Conservation (phyloP, 2,113 vertebrate genomes). For the Ginglymostoma cirratum region DNA sequence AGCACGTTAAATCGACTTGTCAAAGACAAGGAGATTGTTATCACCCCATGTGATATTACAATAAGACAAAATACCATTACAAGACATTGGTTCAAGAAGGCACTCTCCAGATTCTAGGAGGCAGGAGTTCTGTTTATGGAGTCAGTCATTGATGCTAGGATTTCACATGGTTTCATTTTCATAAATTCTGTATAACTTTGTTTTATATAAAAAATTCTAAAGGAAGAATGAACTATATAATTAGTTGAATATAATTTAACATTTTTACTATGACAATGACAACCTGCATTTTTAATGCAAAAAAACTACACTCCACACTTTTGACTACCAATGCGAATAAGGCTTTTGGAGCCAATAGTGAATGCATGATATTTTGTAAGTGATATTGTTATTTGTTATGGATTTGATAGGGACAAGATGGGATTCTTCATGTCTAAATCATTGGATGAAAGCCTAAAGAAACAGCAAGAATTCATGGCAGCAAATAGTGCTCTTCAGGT, state of each 20-base stretch:
- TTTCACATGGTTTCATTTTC: background rate
- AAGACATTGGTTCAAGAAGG: background rate
- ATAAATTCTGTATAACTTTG: background rate
- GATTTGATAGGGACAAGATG: conserved; percentile 51
- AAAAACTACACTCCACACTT: background rate
- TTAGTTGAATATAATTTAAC: background rate
- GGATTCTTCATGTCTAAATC: conserved; percentile 70
- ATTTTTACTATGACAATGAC: background rate
- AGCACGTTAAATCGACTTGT: background rate
- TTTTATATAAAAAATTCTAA: background rate
- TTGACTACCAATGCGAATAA: background rate
- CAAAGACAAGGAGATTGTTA: background rate
- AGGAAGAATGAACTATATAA: background rate
- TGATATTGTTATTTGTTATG: conserved; percentile 21
- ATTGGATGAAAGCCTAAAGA: conserved; percentile 66
- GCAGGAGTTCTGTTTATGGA: background rate
- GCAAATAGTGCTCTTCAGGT: conserved; percentile 70
- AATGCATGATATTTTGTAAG: background rate
- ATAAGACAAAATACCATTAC: background rate
- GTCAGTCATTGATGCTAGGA: background rate
- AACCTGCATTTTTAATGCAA: background rate
- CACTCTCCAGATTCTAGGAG: background rate
- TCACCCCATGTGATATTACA: background rate
- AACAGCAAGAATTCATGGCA: conserved; percentile 73
- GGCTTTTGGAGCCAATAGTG: background rate